Evolutionary conservation across 2,113 vertebrate genomes (phyloP), one percentile per base, ranked within the genome.

Genomic region (Catagonus wagneri): DNA sequence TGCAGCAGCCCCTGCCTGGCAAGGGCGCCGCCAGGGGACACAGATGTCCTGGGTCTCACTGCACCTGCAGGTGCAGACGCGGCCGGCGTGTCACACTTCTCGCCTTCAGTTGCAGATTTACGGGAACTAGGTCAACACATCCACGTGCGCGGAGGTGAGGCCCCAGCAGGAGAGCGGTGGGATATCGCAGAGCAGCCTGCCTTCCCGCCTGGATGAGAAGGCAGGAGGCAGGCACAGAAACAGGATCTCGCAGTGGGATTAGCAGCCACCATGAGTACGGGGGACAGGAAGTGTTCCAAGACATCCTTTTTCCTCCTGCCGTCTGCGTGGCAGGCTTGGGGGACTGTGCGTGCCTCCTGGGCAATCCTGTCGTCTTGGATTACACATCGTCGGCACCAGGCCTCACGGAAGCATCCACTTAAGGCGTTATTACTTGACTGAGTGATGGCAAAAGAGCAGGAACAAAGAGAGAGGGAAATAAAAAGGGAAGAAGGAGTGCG

Each of bases 391-490:
- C 56, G 85, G 34, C 32, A 3, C 56, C 2, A 10, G 79, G 89
- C 81, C 79, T 90, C 44, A 68, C 65, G 87, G 93, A 94, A 78
- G 75, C 66, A 68, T 52, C 63, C 74, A 68, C 68, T 94, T 91
- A 68, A 63, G 86, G 87, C 60, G 32, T 71, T 71, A 52, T 75
- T 52, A 84, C 86, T 97, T 78, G 85, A 93, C 63, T 19, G 89
- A 89, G 34, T 34, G 95, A 95, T 60, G 34, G 79, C 85, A 50
- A 94, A 92, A 94, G 76, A 95, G 58, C 52, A 86, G 81, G 90
- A 88, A 93, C 72, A 94, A 83, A 93, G 83, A 56, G 36, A 89
- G 75, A 85, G 15, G 76, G 54, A 50, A 89, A n/a, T 54, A 39
- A 56, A 56, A 44, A 78, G 29, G 52, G 3, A 13, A n/a, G 52